Percentiles rank a stretch among this genome's conserved stretches.
These are phyloP conservation scores for Gastrophysa polygoni DNA, from an alignment of 2,888 invertebrate genomes.

Conservation along the genomic window DNA sequence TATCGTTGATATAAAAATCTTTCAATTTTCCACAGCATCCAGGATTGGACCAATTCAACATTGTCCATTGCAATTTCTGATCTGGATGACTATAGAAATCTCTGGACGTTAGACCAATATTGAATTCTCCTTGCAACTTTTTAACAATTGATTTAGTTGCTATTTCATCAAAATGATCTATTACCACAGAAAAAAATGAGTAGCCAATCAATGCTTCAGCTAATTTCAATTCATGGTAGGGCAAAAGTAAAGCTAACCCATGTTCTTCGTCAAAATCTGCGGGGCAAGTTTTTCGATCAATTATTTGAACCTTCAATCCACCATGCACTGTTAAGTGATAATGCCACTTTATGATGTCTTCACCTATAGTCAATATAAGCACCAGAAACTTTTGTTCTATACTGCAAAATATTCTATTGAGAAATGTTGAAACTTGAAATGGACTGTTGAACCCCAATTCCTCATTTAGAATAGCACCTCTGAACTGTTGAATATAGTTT, in stretches of 20 bases:
- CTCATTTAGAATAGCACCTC: slow-evolving; percentile 51
- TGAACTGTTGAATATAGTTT: slow-evolving; percentile 37
- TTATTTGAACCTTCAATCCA: slow-evolving; percentile 36
- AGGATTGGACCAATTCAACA: slow-evolving; percentile 52
- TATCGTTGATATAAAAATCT: slow-evolving; percentile 48
- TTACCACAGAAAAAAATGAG: slow-evolving; percentile 45
- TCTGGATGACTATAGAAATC: slow-evolving; percentile 51
- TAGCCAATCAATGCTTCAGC: slow-evolving; percentile 38
- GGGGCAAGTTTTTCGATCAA: slow-evolving; percentile 36
- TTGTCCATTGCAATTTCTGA: slow-evolving; percentile 51
- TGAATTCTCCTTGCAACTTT: slow-evolving; percentile 45
- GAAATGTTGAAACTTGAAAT: slow-evolving; percentile 46
- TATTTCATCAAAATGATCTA: slow-evolving; percentile 49
- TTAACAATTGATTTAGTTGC: slow-evolving; percentile 46
- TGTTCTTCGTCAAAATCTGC: slow-evolving; percentile 32
- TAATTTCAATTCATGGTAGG: slow-evolving; percentile 43
- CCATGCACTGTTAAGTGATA: slow-evolving; percentile 44
- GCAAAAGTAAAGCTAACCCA: slow-evolving; percentile 38
- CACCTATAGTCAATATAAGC: slow-evolving; percentile 44
- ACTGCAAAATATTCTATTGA: slow-evolving; percentile 39
- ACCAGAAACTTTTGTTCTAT: slow-evolving; percentile 33
- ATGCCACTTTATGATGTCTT: slow-evolving; percentile 44
- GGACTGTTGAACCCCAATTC: slow-evolving; percentile 47
- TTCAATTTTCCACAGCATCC: slow-evolving; percentile 46
- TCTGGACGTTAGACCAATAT: slow-evolving; percentile 49